Base-by-base conservation (phyloP, 2,797 vertebrate genomes). In the Urosaurus nigricauda region DNA sequence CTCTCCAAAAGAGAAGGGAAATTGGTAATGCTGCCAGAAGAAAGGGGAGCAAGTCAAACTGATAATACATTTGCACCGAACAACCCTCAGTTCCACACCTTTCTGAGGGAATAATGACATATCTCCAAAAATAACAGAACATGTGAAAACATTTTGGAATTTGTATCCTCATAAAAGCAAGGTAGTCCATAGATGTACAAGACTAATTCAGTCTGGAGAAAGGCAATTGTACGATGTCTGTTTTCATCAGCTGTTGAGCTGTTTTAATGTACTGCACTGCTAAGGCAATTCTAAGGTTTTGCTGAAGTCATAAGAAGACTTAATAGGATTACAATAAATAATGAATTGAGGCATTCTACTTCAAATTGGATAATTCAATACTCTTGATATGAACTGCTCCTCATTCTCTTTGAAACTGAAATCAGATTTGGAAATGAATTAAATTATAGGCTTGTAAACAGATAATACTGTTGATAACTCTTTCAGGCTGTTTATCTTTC, bases 171-270 rank as follows among this genome's bases (percentile, higher is more conserved):
- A 60, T 19, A 89, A 88, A 71, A 84, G n/a, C 26, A 70, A 71
- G 26, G 21, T n/a, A 73, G 8, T 14, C 11, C 70, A 40, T 63
- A 60, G 29, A n/a, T 73, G 40, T 82, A n/a, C 19, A 63, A 60
- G 53, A 60, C 6, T 43, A 77, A 9, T 70, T 7, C 9, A 60
- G 37, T 78, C 47, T 88, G 87, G 24, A 35, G 11, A 79, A 74
- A 65, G 16, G 5, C 35, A 65, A 68, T 11, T 60, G 29, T 35
- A 12, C 40, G n/a, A 29, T 79, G 40, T 26, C 70, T 1, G 60
- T 82, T 84, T 88, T 82, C 17, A 87, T 84, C 47, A 79, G 4
- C 9, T 53, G 40, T 68, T 79, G 40, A 65, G 40, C 40, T 78
- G 19, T 32, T 78, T 37, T 68, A 77, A 24, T 88, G 21, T 56